These are phyloP conservation scores for Dicycla oo DNA, from an alignment of 2,888 invertebrate genomes.

Conservation along the genomic window DNA sequence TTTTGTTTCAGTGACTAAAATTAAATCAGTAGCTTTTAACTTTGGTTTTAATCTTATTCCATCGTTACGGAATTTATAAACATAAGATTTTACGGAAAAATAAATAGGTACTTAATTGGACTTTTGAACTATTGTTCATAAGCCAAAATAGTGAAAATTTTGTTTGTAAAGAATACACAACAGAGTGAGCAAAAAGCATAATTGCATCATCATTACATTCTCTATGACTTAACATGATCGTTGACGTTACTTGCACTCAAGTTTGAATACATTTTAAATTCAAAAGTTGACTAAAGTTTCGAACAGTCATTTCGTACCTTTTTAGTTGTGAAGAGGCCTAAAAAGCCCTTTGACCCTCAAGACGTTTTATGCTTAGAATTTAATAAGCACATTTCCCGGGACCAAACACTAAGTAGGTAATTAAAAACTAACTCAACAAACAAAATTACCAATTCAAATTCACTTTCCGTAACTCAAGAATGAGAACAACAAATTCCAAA, in stretches of 20 bases:
- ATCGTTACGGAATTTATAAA: constrained; percentile 34
- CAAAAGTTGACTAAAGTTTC: constrained; percentile 9
- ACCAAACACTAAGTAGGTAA: constrained; percentile 37
- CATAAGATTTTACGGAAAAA: constrained; percentile 1
- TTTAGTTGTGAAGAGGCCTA: constrained; percentile 19
- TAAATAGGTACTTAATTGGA: neutral
- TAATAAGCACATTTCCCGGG: constrained; percentile 44
- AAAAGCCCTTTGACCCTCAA: constrained; percentile 43
- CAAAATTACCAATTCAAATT: constrained; percentile 58
- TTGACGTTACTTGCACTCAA: constrained; percentile 19
- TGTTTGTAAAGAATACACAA: constrained; percentile 26
- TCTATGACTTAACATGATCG: constrained; percentile 46
- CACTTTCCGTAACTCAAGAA: constrained; percentile 55
- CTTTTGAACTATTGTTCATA: too few species aligned
- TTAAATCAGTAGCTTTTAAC: neutral
- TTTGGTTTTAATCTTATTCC: constrained; percentile 34
- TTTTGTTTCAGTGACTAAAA: constrained; percentile 41
- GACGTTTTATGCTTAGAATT: constrained; percentile 49
- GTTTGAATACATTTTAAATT: constrained; percentile 34
- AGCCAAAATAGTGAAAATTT: constrained; percentile 27
- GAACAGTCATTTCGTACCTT: constrained; percentile 45
- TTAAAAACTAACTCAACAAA: constrained; percentile 49
- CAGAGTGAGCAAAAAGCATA: constrained; percentile 23
- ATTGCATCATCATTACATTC: constrained; percentile 51
- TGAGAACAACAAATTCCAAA: constrained; percentile 58